Conservation (phyloP, 2,113 vertebrate species). For the Panurus biarmicus region DNA sequence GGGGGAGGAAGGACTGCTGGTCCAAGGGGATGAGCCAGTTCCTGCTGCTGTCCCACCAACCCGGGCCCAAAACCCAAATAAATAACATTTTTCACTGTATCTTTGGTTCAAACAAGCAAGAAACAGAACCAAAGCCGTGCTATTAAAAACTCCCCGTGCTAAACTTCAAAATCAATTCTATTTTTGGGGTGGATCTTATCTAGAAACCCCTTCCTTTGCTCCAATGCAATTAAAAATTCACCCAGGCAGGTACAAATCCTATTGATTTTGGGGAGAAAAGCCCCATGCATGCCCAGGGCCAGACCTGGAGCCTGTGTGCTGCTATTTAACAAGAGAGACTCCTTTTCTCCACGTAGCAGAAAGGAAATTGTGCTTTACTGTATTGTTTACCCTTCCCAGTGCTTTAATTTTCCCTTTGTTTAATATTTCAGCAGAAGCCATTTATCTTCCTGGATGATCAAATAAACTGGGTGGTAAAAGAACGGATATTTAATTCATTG, state of each 20-base stretch:
- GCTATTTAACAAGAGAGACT: not conserved
- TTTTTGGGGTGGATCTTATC: not conserved
- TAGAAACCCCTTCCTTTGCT: not conserved
- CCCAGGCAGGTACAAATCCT: not conserved
- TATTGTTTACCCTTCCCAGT: slow-evolving; percentile 41
- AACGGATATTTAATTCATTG: slow-evolving; percentile 17
- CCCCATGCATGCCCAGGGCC: not conserved
- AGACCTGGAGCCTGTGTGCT: not conserved
- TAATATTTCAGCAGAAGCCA: slow-evolving; percentile 65
- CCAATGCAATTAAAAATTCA: not conserved
- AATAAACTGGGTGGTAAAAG: slow-evolving; percentile 61
- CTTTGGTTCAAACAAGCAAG: not conserved
- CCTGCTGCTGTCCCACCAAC: not conserved
- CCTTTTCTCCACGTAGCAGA: not conserved
- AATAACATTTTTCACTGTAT: not conserved
- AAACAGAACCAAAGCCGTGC: not conserved
- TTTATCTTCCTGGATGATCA: slow-evolving; percentile 66
- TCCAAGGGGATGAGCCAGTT: not conserved
- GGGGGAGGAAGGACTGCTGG: not conserved
- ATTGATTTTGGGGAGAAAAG: not conserved
- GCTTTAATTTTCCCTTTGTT: slow-evolving; percentile 61
- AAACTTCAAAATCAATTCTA: not conserved
- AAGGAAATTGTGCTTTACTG: slow-evolving; percentile 45
- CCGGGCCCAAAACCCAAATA: not conserved
- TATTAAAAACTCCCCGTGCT: not conserved